Evolutionary conservation across 1,140 invertebrate genomes (phyloP), one percentile per base, ranked within the genome.

Genomic region (Daktulosphaira vitifoliae): DNA sequence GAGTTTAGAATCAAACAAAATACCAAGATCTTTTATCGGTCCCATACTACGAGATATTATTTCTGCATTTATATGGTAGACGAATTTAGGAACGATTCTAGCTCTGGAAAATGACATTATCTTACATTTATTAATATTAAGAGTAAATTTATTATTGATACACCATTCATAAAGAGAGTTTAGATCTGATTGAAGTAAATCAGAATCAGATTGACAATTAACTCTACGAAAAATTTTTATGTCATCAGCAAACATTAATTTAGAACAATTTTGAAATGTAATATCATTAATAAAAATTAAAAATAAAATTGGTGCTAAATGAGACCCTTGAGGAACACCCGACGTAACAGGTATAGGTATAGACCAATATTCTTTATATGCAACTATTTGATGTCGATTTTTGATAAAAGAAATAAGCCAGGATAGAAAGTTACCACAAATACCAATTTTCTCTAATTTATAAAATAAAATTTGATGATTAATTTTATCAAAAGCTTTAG

Each of bases 241-340:
- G 20, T 44, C 50, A 68, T 64, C 73, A 15, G 72, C 72, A 44
- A 70, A 75, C 2, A 73, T 33, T 15, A 73, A 29, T 50, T 26
- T 50, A 16, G 48, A 4, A 33, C 69, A 67, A 5, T 68, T 66
- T 29, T 67, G 68, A 22, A 65, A 7, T n/a, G 51, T 20, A 18
- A 72, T 69, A 64, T 74, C 71, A 69, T 73, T 72, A 16, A 74
- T 70, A 49, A 70, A 72, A 16, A 74, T 16, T 9, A 68, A 49
- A 67, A 73, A 73, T 16, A 74, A 33, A 3, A 73, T 38, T 22
- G 72, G 71, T 16, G 68, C 71, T 3, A 73, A 26, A 23, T 71
- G 68, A 9, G 71, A 73, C 0, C 70, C 72, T 53, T 73, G 70
- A 2, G 71, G 68, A n/a, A 72, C 70, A 1, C 71, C 69, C 3